These are phyloP conservation scores for Baccha elongata DNA, from an alignment of 2,888 invertebrate species.

Conservation along the genomic window DNA sequence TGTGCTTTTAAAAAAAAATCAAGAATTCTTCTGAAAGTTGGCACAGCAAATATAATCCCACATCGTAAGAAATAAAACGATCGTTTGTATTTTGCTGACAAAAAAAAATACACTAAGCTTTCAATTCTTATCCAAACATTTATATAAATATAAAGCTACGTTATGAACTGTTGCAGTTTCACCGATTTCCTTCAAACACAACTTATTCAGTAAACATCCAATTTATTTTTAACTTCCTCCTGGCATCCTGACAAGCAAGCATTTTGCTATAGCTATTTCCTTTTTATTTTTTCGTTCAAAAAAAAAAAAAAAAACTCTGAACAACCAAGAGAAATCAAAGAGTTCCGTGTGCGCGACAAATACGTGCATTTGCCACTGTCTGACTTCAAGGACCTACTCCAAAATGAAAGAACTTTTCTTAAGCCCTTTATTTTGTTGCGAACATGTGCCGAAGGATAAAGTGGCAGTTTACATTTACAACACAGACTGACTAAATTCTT, in stretches of 20 bases:
- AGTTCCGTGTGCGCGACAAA: constrained; percentile 58
- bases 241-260: not conserved
- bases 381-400: constrained; percentile 65
- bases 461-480: constrained; percentile 30
- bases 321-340: constrained; percentile 30
- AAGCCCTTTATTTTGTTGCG: constrained; percentile 1
- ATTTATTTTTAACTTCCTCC: constrained; percentile 23
- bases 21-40: too few species aligned
- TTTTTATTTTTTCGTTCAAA: constrained; percentile 9
- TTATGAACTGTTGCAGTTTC: constrained; percentile 1
- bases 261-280: constrained; percentile 6
- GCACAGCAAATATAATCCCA: too few species aligned
- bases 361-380: constrained; percentile 63
- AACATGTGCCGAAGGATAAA: constrained; percentile 28
- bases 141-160: too few species aligned
- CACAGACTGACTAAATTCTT: constrained; percentile 32
- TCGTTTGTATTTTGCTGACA: too few species aligned
- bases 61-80: too few species aligned
- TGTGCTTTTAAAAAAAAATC: too few species aligned
- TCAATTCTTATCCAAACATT: too few species aligned
- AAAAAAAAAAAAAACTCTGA: not conserved
- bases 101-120: too few species aligned
- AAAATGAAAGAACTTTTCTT: constrained; percentile 47
- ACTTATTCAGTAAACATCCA: not conserved
- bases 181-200: not conserved